phyloP scores from a whole-genome alignment of 2,797 vertebrate species.

The Eurystomus glaucurus region DNA sequence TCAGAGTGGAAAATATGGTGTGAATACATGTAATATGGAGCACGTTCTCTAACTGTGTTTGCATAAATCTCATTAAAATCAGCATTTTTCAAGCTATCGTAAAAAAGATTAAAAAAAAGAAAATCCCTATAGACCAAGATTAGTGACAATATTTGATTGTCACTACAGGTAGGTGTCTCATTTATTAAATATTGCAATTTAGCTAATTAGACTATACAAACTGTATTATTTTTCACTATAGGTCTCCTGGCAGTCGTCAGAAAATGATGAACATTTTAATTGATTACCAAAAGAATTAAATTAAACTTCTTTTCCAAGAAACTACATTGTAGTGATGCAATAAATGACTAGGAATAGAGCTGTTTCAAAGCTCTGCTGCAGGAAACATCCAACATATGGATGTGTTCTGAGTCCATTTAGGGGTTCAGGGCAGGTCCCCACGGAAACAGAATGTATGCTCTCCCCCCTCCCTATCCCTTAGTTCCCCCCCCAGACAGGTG shows the following conservation, averaged over 20 bases:
- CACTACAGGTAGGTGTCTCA: slow-evolving; percentile 65
- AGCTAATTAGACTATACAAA: slow-evolving; percentile 75
- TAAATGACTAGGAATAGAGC: not conserved
- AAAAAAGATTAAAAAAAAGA: not conserved
- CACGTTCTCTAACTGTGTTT: not conserved
- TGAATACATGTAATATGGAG: not conserved
- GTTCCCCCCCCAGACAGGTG: too few relatives aligned
- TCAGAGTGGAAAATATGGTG: slow-evolving; percentile 15
- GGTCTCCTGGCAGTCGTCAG: slow-evolving; percentile 16
- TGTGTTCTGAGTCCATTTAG: too few relatives aligned
- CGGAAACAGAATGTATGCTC: too few relatives aligned
- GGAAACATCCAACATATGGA: not conserved
- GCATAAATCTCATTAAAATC: slow-evolving; percentile 38
- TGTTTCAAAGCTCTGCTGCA: not conserved
- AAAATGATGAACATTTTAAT: slow-evolving; percentile 33
- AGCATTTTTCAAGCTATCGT: not conserved
- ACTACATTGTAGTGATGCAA: not conserved
- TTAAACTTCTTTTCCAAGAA: not conserved
- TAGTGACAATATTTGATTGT: slow-evolving; percentile 82
- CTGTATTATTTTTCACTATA: slow-evolving; percentile 21
- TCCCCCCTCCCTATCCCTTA: too few relatives aligned
- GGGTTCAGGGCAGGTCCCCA: too few relatives aligned
- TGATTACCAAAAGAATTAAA: slow-evolving; percentile 14
- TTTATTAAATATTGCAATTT: slow-evolving; percentile 85
- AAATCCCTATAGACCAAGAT: slow-evolving; percentile 23